Evolutionary conservation across 1,140 invertebrate species (phyloP).

Genomic region (Pectinophora gossypiella): DNA sequence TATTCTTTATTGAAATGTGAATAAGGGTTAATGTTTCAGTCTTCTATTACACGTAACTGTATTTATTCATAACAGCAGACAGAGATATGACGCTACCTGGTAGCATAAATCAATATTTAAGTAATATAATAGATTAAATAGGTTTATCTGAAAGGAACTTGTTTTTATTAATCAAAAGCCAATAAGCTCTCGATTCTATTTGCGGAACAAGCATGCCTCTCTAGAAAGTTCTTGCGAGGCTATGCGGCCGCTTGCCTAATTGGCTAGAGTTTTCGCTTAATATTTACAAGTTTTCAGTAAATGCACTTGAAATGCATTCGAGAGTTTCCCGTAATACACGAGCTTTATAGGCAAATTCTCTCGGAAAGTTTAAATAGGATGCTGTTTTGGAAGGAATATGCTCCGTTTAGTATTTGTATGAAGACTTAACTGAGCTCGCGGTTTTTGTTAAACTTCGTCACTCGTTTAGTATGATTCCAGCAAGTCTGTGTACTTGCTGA

Average conservation of each 20-base stretch:
- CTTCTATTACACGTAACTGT: too few species aligned
- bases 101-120: too few species aligned
- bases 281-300: conserved; percentile 54
- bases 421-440: conserved; percentile 12
- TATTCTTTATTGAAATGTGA: too few species aligned
- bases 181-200: conserved; percentile 48
- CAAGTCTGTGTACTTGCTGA: neutral
- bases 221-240: conserved; percentile 37
- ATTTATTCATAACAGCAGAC: too few species aligned
- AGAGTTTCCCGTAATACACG: conserved; percentile 42
- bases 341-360: conserved; percentile 32
- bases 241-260: conserved; percentile 51
- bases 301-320: conserved; percentile 36
- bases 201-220: conserved; percentile 38
- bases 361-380: conserved; percentile 30
- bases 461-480: neutral
- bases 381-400: conserved; percentile 14
- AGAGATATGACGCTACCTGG: too few species aligned
- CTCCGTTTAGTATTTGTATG: neutral
- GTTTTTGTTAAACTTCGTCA: conserved; percentile 1
- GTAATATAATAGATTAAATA: too few species aligned
- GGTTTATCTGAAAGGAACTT: neutral
- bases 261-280: conserved; percentile 58
- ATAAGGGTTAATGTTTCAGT: too few species aligned
- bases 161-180: neutral